Base-by-base conservation (phyloP, 2,113 vertebrate species). In the Podiceps cristatus region DNA sequence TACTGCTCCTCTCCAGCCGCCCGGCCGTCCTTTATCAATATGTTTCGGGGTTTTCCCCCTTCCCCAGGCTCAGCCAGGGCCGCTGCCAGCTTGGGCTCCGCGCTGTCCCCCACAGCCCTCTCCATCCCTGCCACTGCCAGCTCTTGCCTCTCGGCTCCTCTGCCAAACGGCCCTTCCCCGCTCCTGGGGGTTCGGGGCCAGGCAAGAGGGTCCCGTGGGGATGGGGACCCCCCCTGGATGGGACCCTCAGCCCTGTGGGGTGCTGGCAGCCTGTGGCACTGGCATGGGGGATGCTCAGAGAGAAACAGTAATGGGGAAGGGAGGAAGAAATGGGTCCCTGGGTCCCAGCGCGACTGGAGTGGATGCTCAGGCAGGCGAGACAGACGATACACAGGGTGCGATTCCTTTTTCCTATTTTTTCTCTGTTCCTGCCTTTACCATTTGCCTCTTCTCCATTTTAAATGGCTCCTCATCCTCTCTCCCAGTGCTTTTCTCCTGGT, bases 311-410 rank as follows among this genome's bases (percentile, higher is more conserved):
- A 42, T 14, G 18, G 56, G 31, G 29, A 88, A 87, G 20, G 27
- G 35, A 75, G 60, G 55, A 64, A 78, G 66, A 78, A 94, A 71
- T 17, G 7, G 15, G 33, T 63, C 25, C 53, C 19, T 23, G 35
- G 13, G 13, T 64, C 22, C 45, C 12, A 11, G 47, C 25, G 25
- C 40, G 44, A 47, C 11, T 5, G 10, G 17, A 40, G 9, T 4
- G 35, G 35, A 9, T 93, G 88, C 29, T 78, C 33, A 44, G 50
- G 50, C n/a, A 52, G 59, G 40, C 66, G 13, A 58, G 56, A 35
- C 0, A 0, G 66, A 49, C 0, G 29, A n/a, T 40, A 58, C 0
- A 5, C 58, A 53, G 31, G 4, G 18, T 28, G 24, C 33, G 42
- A 68, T 67, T 64, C 22, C 63, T 83, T 69, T 50, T 45, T 78